Base-by-base conservation (phyloP, 2,888 invertebrate species). In the Drosophila basisetae region DNA sequence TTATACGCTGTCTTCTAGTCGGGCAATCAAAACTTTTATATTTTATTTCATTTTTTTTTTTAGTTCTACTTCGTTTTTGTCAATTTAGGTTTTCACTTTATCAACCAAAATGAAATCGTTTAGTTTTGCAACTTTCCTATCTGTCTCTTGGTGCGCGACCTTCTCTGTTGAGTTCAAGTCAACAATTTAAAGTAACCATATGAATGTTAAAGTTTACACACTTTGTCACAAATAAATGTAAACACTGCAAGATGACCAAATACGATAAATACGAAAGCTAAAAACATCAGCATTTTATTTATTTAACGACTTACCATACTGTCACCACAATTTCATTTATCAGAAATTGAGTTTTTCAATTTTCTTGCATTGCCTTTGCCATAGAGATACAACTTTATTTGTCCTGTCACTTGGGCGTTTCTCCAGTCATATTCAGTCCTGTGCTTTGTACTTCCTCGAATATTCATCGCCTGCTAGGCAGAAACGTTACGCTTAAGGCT, bases 101-200 rank as follows among this genome's bases (percentile, higher is more conserved):
- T 33, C 41, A 30, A 31, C 22, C 30, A 30, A 61, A 30, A 16
- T 13, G 16, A 50, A 58, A 56, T 41, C 35, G 41, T 41, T 58
- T 41, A 52, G 31, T 58, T 68, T 53, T 22, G 13, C n/a, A 70
- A 59, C 53, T 30, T 58, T 39, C 16, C n/a, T 28, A 49, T 5
- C 10, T 11, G 16, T n/a, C 13, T 10, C 16, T n/a, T 39, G 25
- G n/a, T 50, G 31, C 41, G 18, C 52, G n/a, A n/a, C 39, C 25
- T 39, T 49, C 41, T 56, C 54, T 63, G 59, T 37, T 33, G 35
- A 67, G 67, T 67, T 67, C 59, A 68, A 73, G 68, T 56, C 65
- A 77, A 68, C 35, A 56, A 47, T 56, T 37, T 55, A 28, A 22
- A 11, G 43, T 56, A 70, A 25, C n/a, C 2, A 28, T 6, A 2